Percentiles rank a stretch among this genome's conserved stretches.
Conservation (phyloP, 2,113 vertebrate species). For the Lagopus muta region DNA sequence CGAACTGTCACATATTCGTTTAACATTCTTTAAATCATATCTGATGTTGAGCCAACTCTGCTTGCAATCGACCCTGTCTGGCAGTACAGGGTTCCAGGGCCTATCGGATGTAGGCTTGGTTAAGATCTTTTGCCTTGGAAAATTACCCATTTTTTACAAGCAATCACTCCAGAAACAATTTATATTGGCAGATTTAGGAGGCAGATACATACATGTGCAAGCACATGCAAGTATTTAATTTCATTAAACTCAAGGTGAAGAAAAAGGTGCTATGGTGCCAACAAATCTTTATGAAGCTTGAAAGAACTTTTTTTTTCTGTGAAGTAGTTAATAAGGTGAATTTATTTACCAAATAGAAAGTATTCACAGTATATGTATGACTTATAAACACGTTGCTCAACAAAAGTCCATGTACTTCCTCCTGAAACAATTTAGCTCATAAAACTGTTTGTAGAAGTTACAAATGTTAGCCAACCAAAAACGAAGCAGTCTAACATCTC, state of each 20-base stretch:
- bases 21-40: neutral
- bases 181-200: neutral
- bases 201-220: neutral
- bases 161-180: neutral
- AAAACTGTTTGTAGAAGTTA: conserved; percentile 63
- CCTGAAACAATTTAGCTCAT: conserved; percentile 48
- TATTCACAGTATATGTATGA: neutral
- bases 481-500: conserved; percentile 57
- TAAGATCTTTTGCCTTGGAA: neutral
- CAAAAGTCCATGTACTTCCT: conserved; percentile 41
- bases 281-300: neutral
- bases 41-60: neutral
- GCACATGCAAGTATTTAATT: neutral
- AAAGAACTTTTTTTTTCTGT: neutral
- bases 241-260: neutral
- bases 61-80: neutral
- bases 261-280: neutral
- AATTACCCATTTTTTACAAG: neutral
- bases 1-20: neutral
- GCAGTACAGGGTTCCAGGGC: neutral
- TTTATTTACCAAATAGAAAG: conserved; percentile 39
- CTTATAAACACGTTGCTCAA: neutral
- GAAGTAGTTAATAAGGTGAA: conserved; percentile 4
- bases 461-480: conserved; percentile 54
- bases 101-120: accelerated